Percentiles rank a stretch among this genome's conserved stretches.
These are phyloP conservation scores for Pocillopora meandrina DNA, from an alignment of 92 coral and sea anemone genomes.

Conservation along the genomic window DNA sequence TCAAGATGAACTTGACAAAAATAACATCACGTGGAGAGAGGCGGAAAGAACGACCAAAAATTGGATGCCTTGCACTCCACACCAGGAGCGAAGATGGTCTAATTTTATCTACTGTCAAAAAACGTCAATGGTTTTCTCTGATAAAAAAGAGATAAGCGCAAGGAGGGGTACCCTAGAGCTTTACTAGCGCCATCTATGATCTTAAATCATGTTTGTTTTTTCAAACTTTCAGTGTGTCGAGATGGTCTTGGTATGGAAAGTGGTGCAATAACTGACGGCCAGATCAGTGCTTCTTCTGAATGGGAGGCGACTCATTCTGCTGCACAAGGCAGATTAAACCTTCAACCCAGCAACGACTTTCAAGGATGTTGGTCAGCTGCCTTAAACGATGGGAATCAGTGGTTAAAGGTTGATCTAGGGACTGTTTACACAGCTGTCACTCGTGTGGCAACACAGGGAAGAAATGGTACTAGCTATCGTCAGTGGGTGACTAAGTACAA, in stretches of 20 bases:
- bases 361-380: neutral
- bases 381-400: neutral
- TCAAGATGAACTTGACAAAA: too few species aligned
- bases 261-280: neutral
- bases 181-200: neutral
- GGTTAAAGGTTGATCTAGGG: neutral
- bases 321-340: neutral
- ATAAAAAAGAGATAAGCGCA: too few species aligned
- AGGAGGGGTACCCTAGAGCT: too few species aligned
- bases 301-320: neutral
- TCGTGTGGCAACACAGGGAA: slow-evolving; percentile 9
- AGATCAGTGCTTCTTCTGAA: slow-evolving; percentile 3
- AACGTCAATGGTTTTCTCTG: too few species aligned
- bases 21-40: too few species aligned
- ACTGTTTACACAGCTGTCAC: neutral
- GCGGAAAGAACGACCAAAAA: too few species aligned
- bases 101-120: too few species aligned
- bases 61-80: too few species aligned
- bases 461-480: neutral
- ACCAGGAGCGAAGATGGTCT: too few species aligned
- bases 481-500: slow-evolving; percentile 11
- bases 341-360: neutral
- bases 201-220: neutral
- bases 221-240: neutral
- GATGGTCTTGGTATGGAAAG: slow-evolving; percentile 1